Base-by-base conservation (phyloP, 2,797 vertebrate species). In the Amphiprion clarkii region DNA sequence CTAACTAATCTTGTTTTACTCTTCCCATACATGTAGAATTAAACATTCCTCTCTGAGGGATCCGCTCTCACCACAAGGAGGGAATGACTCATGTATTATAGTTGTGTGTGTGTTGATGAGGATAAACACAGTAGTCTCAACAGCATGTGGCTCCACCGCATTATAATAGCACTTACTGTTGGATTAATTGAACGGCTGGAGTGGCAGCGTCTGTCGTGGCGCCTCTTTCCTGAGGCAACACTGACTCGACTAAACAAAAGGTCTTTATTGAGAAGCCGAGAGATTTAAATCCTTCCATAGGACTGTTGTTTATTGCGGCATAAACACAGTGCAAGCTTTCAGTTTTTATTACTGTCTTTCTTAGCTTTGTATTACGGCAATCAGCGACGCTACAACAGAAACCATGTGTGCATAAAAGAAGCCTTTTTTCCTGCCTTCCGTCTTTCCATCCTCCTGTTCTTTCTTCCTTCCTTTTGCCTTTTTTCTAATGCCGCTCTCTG, bases 401-500 rank as follows among this genome's bases (percentile, higher is more conserved):
- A 82, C 60, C 52, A 64, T 40, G 23, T 78, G 58, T 65, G 36
- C 59, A 25, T 46, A 52, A 33, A 71, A 62, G 3, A 56, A 14
- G 40, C 3, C 3, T 5, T 42, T 12, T 33, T 44, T 67, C 55
- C 29, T 40, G 60, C 19, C 40, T 58, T 89, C 54, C 74, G 36
- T 69, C 74, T 29, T 70, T 66, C 69, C 61, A 36, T 44, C 44
- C 17, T 67, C 68, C 48, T 1, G 7, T 5, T 19, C 19, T 46
- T n/a, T 49, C 48, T 71, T 62, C 17, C 44, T 61, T 56, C 63
- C 19, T 23, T 58, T 33, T 57, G 0, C 51, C 76, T 57, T 88
- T 11, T 9, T 85, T 76, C 58, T 9, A 0, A 44, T 12, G 33
- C 62, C 91, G 92, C 88, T 83, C 67, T 90, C n/a, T 79, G 53